Base-by-base conservation (phyloP, 2,888 invertebrate species). In the Rapana venosa region DNA sequence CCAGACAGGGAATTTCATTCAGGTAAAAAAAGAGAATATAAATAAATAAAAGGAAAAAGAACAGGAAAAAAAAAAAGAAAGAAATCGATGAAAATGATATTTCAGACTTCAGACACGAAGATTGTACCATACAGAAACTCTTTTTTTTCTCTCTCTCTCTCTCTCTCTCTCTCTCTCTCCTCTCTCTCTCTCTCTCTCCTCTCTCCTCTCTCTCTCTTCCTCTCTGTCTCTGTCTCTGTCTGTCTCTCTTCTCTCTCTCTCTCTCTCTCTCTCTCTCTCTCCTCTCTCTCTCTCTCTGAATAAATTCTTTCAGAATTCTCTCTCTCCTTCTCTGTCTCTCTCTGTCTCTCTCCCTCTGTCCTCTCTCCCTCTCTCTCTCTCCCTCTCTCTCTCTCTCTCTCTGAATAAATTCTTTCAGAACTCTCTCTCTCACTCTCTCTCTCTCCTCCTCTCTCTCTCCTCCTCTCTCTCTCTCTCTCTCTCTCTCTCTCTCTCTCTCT, bases 111-210 rank as follows among this genome's bases (percentile, higher is more conserved):
- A 47, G 47, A 47, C 47, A 47, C 4, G 47, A 47, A 47, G 47
- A 8, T 47, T 2, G 47, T 47, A 47, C 47, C 47, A 47, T 47
- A 47, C 47, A 47, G 8, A 47, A 47, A n/a, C n/a, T n/a, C n/a
- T n/a, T n/a, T n/a, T n/a, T n/a, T n/a, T n/a, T n/a, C n/a, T n/a
- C n/a, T n/a, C n/a, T n/a, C n/a, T n/a, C n/a, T n/a, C 20, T 79
- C 26, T 79, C 79, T 26, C 26, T 22, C 30, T 83, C 83, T 47
- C 30, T 83, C 32, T 17, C 8, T 26, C 30, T 32, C 22, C 83
- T 83, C 47, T 83, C 47, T 47, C 83, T 83, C 83, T 47, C 83
- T 83, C 83, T 47, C 47, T 47, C 47, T 83, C 83, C n/a, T n/a
- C 32, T n/a, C 32, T 32, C n/a, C 47, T 47, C 47, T 47, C 47